Conservation (phyloP, 2,888 invertebrate species). For the Tortrix viridana region DNA sequence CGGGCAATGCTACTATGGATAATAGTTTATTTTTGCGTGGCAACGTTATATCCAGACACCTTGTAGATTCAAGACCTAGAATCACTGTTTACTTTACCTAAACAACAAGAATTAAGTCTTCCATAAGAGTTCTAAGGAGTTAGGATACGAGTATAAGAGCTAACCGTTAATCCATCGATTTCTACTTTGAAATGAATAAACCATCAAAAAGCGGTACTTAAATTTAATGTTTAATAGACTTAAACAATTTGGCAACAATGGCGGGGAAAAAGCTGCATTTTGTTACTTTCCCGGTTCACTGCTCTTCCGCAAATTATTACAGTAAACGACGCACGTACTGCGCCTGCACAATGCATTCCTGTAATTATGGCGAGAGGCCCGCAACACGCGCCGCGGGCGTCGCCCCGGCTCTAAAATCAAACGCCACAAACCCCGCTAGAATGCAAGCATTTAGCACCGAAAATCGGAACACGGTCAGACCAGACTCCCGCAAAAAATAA, state of each 20-base stretch:
- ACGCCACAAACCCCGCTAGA: constrained; percentile 55
- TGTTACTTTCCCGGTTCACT: constrained; percentile 57
- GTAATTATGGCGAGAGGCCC: constrained; percentile 74
- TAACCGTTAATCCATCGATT: too few species aligned
- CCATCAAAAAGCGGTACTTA: not conserved
- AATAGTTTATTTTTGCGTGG: too few species aligned
- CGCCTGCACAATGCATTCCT: constrained; percentile 72
- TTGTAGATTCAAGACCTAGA: too few species aligned
- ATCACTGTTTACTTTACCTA: too few species aligned
- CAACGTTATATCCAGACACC: too few species aligned
- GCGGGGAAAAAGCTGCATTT: constrained; percentile 54
- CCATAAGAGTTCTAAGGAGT: too few species aligned
- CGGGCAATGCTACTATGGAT: too few species aligned
- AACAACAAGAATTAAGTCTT: too few species aligned
- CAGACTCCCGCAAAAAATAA: constrained; percentile 62
- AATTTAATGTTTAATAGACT: constrained; percentile 7
- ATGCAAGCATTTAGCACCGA: constrained; percentile 63
- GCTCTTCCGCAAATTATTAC: constrained; percentile 65
- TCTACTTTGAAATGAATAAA: not conserved
- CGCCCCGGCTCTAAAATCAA: constrained; percentile 47
- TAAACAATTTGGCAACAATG: constrained; percentile 47
- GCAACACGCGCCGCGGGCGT: constrained; percentile 51
- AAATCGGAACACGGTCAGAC: constrained; percentile 59
- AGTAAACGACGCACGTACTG: constrained; percentile 66
- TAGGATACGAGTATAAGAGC: too few species aligned